Conservation (phyloP, 2,888 invertebrate species). For the Megamerina dolium region DNA sequence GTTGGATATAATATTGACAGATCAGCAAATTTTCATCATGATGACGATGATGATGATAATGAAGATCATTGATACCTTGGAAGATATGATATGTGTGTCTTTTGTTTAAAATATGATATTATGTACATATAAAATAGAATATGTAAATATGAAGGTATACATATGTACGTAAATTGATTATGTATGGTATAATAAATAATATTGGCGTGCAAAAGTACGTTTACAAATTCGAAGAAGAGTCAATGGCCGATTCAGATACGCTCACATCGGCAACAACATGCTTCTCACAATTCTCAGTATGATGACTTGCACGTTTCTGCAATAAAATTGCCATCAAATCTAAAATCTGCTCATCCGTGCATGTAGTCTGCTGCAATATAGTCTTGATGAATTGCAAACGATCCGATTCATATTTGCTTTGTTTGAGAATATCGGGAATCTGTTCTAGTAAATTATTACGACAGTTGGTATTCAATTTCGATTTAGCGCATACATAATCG, state of each 20-base stretch:
- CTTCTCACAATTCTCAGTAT: too few relatives aligned
- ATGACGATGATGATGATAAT: too few relatives aligned
- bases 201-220: too few relatives aligned
- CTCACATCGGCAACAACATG: slow-evolving; percentile 27
- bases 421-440: slow-evolving; percentile 34
- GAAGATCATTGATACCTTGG: too few relatives aligned
- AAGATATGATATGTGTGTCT: too few relatives aligned
- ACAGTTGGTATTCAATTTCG: slow-evolving; percentile 39
- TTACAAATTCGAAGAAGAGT: slow-evolving; percentile 43
- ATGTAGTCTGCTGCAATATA: slow-evolving; percentile 28
- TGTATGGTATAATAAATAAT: too few relatives aligned
- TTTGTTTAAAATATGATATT: too few relatives aligned
- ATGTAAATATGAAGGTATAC: too few relatives aligned
- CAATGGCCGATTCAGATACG: slow-evolving; percentile 42
- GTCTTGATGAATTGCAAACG: slow-evolving; percentile 32
- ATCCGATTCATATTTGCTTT: slow-evolving; percentile 34
- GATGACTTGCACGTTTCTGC: slow-evolving; percentile 26
- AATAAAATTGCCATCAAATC: slow-evolving; percentile 36
- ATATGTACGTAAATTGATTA: too few relatives aligned
- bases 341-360: slow-evolving; percentile 34
- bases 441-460: slow-evolving; percentile 37
- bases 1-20: too few relatives aligned
- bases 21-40: too few relatives aligned
- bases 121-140: too few relatives aligned
- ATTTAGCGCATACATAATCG: slow-evolving; percentile 44